Conservation (phyloP, 2,113 vertebrate genomes). For the Mugil cephalus region DNA sequence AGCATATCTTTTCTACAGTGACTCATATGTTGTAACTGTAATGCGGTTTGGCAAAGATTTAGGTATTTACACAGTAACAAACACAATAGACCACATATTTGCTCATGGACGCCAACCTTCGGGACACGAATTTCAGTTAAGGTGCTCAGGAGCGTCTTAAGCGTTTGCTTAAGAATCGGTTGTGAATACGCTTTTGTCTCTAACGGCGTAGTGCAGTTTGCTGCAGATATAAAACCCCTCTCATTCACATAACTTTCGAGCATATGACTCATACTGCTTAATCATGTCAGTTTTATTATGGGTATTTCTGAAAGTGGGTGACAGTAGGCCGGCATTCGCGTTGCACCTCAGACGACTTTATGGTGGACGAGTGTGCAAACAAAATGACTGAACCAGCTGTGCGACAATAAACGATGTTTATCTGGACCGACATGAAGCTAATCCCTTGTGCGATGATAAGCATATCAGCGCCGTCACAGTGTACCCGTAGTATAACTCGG, state of each 20-base stretch:
- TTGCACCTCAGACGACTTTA: not conserved
- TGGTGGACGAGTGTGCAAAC: not conserved
- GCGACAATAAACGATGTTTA: not conserved
- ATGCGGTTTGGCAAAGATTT: constrained; percentile 8
- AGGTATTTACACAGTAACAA: constrained; percentile 9
- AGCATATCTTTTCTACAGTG: constrained; percentile 21
- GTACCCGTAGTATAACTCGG: not conserved
- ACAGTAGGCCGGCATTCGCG: not conserved
- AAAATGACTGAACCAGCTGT: not conserved
- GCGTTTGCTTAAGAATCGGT: not conserved
- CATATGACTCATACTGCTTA: not conserved
- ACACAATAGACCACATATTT: not conserved
- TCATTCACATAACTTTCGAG: not conserved
- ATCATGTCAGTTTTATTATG: not conserved
- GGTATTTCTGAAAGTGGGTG: not conserved
- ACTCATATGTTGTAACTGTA: constrained; percentile 12
- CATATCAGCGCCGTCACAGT: not conserved
- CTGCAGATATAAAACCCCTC: not conserved
- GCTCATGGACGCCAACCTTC: not conserved
- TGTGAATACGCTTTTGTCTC: not conserved
- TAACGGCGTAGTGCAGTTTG: not conserved
- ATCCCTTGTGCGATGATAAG: constrained; percentile 7
- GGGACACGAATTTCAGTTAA: not conserved
- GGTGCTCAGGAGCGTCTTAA: no score
- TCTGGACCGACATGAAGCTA: constrained; percentile 12